Evolutionary conservation across 1,140 invertebrate genomes (phyloP), one percentile per base, ranked within the genome.

Genomic region (Liolophura sinensis): DNA sequence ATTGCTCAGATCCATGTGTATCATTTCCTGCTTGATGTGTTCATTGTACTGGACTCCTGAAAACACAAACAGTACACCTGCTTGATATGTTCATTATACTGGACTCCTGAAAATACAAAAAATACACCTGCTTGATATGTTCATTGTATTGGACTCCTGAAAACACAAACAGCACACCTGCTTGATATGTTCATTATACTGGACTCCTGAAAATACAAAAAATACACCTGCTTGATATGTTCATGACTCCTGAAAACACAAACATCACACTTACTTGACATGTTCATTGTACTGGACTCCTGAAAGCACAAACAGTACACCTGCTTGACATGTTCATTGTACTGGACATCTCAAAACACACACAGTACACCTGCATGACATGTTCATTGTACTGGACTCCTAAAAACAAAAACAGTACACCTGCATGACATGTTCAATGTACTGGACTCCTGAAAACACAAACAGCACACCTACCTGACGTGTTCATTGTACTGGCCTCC

Each of bases 21-120:
- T 67, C 73, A 81, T 78, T 48, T 77, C 73, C 22, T 79, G 77
- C 67, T 79, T 81, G 15, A 81, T 71, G 46, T 75, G 73, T 58
- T 81, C 79, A 64, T 74, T 75, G 68, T 79, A 76, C 31, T 74
- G 68, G 12, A 81, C 60, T 49, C 78, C 79, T 81, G 72, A 31
- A 55, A 25, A 47, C 14, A 66, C 1, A 47, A 40, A 40, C 3
- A 40, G 31, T 40, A 40, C 3, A 40, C 73, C 22, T 79, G 77
- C 67, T 79, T 81, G 15, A 81, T 71, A 49, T 75, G 73, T 58
- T 81, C 79, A 64, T 74, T 75, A 67, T 79, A 76, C 31, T 74
- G 68, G 12, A 81, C 60, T 49, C 78, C 79, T 81, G 71, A 31
- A 78, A 78, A 57, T 63, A 58, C 57, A 64, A 60, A 68, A 46